Base-by-base conservation (phyloP, 2,797 vertebrate genomes). In the Danio jaintianensis region DNA sequence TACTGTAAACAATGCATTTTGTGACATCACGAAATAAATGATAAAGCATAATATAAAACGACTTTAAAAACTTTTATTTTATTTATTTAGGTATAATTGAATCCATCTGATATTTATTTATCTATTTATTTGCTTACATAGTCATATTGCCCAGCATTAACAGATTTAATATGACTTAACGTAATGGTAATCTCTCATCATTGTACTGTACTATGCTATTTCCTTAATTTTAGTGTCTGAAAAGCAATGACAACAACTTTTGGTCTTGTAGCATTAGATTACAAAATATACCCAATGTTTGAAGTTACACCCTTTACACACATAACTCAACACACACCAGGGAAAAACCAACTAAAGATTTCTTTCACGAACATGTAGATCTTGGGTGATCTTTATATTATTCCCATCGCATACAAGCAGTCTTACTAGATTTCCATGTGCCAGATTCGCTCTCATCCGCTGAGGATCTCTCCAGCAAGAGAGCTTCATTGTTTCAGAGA, bases 401-500 rank as follows among this genome's bases (percentile, higher is more conserved):
- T 67, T 67, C 45, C 16, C 53, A 75, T 56, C 42, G 15, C 29
- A 7, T 11, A 63, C 29, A 76, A 64, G 38, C 16, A 43, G 42
- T 50, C 71, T 42, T 81, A 36, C 67, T 72, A 68, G 74, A 69
- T 72, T 36, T 64, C 48, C 64, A 76, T 56, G 62, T 10, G 16
- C 75, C 58, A 50, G 9, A 15, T 52, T 42, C 52, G 62, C 67
- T 36, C 18, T 42, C 40, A 20, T 73, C 45, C 63, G 59, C 29
- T 50, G 66, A 75, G 62, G 12, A 45, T 40, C 59, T 75, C 72
- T 75, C 36, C 43, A 53, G 52, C 53, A 70, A 67, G 72, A 83
- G 66, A 76, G 67, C 43, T 63, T 74, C 69, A 78, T 64, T 82
- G 73, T 82, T 80, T 78, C 58, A 12, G 45, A 22, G 52, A 69